phyloP scores from a whole-genome alignment of 2,113 vertebrate species.

The Passer domesticus region DNA sequence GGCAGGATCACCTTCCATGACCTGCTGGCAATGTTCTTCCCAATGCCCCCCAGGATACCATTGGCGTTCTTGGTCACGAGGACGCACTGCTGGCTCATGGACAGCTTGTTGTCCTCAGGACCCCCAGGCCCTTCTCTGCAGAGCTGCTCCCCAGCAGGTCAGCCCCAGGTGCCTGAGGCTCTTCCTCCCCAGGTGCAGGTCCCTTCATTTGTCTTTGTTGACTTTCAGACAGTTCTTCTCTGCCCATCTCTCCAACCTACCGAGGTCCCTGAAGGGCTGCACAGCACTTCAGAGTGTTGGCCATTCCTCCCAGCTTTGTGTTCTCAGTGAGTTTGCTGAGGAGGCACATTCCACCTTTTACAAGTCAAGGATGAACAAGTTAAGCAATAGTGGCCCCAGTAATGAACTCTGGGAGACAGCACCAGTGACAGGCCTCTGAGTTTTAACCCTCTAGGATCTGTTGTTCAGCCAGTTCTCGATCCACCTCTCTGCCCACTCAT shows the following conservation, averaged over 20 bases:
- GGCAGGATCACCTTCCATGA: fast-evolving
- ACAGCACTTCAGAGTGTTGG: fast-evolving
- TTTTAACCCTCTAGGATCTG: neutral
- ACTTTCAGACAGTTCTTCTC: neutral
- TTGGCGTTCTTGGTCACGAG: neutral
- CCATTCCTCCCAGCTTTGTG: neutral
- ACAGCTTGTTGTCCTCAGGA: neutral
- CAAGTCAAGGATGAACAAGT: neutral
- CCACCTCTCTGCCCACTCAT: neutral
- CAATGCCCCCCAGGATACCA: neutral
- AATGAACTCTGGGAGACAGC: fast-evolving
- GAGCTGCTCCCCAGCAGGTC: neutral
- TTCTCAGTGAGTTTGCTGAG: neutral
- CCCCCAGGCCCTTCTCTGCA: neutral
- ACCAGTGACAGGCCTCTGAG: neutral
- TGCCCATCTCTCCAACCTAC: neutral
- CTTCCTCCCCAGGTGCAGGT: neutral
- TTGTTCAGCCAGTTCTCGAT: neutral
- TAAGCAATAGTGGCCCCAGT: fast-evolving
- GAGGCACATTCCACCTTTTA: neutral
- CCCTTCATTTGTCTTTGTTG: neutral
- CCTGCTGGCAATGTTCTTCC: neutral
- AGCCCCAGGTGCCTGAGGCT: neutral
- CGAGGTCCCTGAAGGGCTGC: fast-evolving
- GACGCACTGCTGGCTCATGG: neutral